A percentile compares a stretch with the other conserved stretches of the same genome.
Evolutionary conservation across 2,797 vertebrate species (phyloP).

Genomic region (Cetoscarus ocellatus): DNA sequence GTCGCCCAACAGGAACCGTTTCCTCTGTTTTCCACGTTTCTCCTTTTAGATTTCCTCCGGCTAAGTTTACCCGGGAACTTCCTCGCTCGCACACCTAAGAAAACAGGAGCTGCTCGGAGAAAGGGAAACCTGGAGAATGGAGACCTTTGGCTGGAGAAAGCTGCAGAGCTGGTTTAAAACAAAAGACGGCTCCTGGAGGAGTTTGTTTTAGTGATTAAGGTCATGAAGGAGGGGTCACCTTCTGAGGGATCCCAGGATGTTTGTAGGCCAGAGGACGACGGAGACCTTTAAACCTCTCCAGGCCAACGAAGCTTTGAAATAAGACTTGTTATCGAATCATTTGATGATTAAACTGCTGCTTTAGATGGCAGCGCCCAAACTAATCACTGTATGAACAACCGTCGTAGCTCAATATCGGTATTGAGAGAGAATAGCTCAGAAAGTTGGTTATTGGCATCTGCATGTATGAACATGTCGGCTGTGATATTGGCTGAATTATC

Average conservation of each 20-base stretch:
- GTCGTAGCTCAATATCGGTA: too few species aligned
- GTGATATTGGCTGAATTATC: too few species aligned
- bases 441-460: too few species aligned
- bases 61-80: constrained; percentile 80
- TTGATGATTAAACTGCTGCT: too few species aligned
- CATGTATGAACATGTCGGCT: too few species aligned
- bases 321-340: not conserved
- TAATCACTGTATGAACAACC: too few species aligned
- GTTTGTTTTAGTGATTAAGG: constrained; percentile 21
- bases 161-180: constrained; percentile 27
- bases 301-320: not conserved
- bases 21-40: constrained; percentile 64
- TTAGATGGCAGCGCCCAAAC: too few species aligned
- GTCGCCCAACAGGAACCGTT: constrained; percentile 56
- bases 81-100: constrained; percentile 69
- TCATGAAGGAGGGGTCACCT: not conserved
- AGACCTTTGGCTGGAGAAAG: constrained; percentile 7
- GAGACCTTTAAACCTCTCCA: not conserved
- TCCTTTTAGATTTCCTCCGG: constrained; percentile 74
- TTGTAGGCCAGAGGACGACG: not conserved
- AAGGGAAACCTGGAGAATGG: constrained; percentile 56
- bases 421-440: too few species aligned
- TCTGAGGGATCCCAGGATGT: not conserved
- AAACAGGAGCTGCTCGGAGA: constrained; percentile 58
- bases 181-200: constrained; percentile 25